Evolutionary conservation across 2,797 vertebrate genomes (phyloP).

Genomic region (Prionace glauca): DNA sequence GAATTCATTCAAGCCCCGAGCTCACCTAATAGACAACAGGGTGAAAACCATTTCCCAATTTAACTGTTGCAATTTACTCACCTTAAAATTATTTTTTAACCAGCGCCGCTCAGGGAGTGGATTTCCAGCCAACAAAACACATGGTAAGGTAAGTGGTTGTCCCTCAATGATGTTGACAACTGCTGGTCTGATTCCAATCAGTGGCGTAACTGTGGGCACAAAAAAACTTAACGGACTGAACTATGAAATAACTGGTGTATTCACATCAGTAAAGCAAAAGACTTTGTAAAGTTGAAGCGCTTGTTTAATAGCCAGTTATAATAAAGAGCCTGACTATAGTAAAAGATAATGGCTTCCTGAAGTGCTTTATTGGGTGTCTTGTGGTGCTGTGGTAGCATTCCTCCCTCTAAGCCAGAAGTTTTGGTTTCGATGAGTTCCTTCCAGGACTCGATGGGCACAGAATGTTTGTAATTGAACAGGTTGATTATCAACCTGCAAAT

Average conservation of each 20-base stretch:
- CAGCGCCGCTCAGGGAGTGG: slow-evolving; percentile 85
- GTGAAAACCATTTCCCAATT: not conserved
- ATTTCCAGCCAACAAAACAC: slow-evolving; percentile 82
- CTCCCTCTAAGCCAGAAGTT: not conserved
- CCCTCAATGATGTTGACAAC: slow-evolving; percentile 77
- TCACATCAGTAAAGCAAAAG: not conserved
- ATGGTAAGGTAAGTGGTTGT: slow-evolving; percentile 83
- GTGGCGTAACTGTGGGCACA: slow-evolving; percentile 65
- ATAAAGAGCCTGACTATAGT: not conserved
- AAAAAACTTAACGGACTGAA: not conserved
- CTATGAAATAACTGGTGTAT: not conserved
- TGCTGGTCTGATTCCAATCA: slow-evolving; percentile 77
- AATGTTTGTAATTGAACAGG: too few relatives aligned
- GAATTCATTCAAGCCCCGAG: not conserved
- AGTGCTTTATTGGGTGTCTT: not conserved
- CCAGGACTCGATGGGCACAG: too few relatives aligned
- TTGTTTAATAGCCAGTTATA: not conserved
- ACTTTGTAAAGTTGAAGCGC: not conserved
- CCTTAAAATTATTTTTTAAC: slow-evolving; percentile 80
- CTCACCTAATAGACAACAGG: not conserved
- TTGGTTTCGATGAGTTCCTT: not conserved
- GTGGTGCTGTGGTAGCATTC: too few relatives aligned
- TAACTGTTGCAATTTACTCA: slow-evolving; percentile 52
- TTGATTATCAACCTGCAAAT: too few relatives aligned
- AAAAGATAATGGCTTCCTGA: not conserved